Base-by-base conservation (phyloP, 23 tunicate species). In the Ciona savignyi region DNA sequence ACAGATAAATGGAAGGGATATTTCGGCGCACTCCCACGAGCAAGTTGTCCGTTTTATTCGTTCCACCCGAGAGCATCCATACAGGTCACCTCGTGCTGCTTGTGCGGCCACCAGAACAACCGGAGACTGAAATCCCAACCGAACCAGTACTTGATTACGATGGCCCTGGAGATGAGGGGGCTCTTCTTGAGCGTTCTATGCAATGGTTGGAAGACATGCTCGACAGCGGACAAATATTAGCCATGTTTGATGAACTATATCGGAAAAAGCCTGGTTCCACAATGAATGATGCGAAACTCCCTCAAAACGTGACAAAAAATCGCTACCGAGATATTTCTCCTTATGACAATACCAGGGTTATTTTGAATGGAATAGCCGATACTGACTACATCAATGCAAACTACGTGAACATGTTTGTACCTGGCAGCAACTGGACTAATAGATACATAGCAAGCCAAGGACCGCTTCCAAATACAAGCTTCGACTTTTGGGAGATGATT, bases 401-500 rank as follows among this genome's bases (percentile, higher is more conserved):
- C 68, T 93, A 84, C 73, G 95, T 95, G 22, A 72, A 90, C 66
- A 95, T 95, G 96, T 49, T 66, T 25, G 71, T 82, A 15, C 82
- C 85, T 22, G 86, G 71, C 20, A 62, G 60, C 20, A 82, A 73
- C 25, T 66, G 82, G 70, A 65, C 78, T 0, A 86, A 86, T 63
- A 83, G 60, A 15, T 95, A 90, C 60, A 86, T 84, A 32, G 99
- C 99, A 6, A 56, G 77, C 71, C 99, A 95, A 84, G 99, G 99
- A 2, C 99, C 99, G 20, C 72, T 95, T 3, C 78, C 66, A 20
- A 80, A 68, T 29, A 95, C 99, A 1, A 30, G 77, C 33, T 64
- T 62, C 32, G 99, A 95, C 42, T 95, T 95, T 76, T 95, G 99
- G 99, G 63, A 82, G 23, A 95, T 95, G 99, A 80, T 89, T 64